phyloP scores from a whole-genome alignment of 2,888 invertebrate species.

The Bellardia bayeri region DNA sequence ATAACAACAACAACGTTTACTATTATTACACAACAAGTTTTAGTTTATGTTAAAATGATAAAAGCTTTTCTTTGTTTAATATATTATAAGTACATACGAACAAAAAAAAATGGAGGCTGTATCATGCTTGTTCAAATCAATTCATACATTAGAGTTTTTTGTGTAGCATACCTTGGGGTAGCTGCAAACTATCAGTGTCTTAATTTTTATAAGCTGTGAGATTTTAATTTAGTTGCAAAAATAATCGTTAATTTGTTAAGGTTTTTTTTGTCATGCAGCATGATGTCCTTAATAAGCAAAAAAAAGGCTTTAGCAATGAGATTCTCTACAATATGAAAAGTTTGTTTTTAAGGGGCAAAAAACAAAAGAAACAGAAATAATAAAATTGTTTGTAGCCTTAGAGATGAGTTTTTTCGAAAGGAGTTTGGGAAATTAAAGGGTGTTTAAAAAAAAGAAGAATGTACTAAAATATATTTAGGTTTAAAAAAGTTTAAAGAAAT shows the following conservation, averaged over 20 bases:
- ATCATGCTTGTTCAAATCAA: neutral
- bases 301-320: neutral
- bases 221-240: constrained; percentile 10
- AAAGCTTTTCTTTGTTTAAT: neutral
- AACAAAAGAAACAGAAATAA: too few relatives aligned
- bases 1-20: neutral
- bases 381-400: too few relatives aligned
- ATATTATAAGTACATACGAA: neutral
- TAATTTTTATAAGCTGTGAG: neutral
- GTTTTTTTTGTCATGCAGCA: neutral
- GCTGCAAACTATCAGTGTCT: neutral
- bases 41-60: constrained; percentile 4
- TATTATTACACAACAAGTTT: neutral
- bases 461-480: too few relatives aligned
- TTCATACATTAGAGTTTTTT: neutral
- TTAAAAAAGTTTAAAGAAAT: too few relatives aligned
- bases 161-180: neutral
- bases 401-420: too few relatives aligned
- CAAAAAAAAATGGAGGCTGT: neutral
- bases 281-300: neutral
- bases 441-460: too few relatives aligned
- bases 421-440: too few relatives aligned
- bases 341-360: too few relatives aligned
- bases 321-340: too few relatives aligned
- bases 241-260: constrained; percentile 11